Evolutionary conservation across 23 tunicate species (phyloP).

Genomic region (Ascidia mentula): DNA sequence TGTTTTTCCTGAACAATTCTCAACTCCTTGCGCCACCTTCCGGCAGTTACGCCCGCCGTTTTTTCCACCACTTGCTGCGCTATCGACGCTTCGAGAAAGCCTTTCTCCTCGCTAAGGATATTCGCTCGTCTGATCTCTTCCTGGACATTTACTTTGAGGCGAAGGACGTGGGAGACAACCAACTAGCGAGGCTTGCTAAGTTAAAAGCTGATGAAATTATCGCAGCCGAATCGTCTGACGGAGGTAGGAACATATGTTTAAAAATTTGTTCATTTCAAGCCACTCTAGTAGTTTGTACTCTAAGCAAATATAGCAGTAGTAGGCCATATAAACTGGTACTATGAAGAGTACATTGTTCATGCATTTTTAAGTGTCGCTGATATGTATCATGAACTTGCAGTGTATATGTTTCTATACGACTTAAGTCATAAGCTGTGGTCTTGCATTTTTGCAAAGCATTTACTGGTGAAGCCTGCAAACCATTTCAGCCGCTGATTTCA

Average conservation of each 20-base stretch:
- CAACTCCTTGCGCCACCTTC: background rate
- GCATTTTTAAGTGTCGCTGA: too few relatives aligned
- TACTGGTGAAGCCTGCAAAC: background rate
- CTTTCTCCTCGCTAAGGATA: constrained; percentile 88
- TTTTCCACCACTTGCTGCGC: constrained; percentile 80
- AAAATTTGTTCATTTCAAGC: too few relatives aligned
- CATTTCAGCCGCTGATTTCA: background rate
- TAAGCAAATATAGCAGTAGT: too few relatives aligned
- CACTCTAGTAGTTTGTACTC: too few relatives aligned
- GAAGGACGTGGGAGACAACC: constrained; percentile 69
- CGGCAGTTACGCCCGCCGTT: constrained; percentile 72
- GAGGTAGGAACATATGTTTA: too few relatives aligned
- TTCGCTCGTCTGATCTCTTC: constrained; percentile 63
- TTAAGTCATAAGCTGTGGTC: too few relatives aligned
- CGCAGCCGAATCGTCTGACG: constrained; percentile 54
- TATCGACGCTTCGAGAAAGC: constrained; percentile 77
- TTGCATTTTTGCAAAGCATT: too few relatives aligned
- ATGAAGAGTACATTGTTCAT: too few relatives aligned
- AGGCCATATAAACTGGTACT: too few relatives aligned
- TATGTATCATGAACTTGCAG: too few relatives aligned
- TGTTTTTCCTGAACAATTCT: too few relatives aligned
- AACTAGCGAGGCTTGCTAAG: constrained; percentile 75
- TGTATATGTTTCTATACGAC: too few relatives aligned
- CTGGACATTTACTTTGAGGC: constrained; percentile 85
- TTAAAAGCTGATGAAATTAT: constrained; percentile 62